Percentiles rank a stretch among this genome's conserved stretches.
phyloP scores from a whole-genome alignment of 2,797 vertebrate genomes.

The Argyrosomus regius region DNA sequence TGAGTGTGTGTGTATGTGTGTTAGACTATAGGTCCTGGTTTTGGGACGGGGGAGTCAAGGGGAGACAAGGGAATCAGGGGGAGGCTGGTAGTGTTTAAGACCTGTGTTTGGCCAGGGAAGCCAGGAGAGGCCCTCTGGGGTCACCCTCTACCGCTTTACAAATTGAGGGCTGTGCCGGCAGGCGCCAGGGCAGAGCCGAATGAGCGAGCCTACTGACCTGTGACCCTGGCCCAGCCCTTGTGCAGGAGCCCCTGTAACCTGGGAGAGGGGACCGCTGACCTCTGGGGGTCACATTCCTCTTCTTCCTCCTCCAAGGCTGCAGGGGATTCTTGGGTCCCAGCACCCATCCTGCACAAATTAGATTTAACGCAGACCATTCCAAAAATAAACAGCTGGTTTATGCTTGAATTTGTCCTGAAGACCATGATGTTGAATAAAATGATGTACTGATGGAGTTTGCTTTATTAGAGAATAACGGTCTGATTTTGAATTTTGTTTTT shows the following conservation, averaged over 20 bases:
- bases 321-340: conserved; percentile 82
- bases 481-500: conserved; percentile 4
- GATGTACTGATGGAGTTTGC: conserved; percentile 14
- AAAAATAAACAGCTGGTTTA: conserved; percentile 84
- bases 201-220: conserved; percentile 86
- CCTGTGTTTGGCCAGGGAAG: conserved; percentile 87
- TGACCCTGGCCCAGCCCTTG: conserved; percentile 85
- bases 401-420: conserved; percentile 65
- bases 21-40: conserved; percentile 67
- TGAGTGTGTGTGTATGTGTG: conserved; percentile 59
- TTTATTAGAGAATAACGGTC: conserved; percentile 22
- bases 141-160: conserved; percentile 86
- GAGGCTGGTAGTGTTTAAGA: conserved; percentile 88
- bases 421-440: conserved; percentile 60
- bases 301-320: conserved; percentile 84
- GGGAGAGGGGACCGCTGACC: conserved; percentile 83
- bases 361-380: conserved; percentile 83
- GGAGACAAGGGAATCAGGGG: conserved; percentile 70
- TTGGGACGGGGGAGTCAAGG: conserved; percentile 65
- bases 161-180: conserved; percentile 88
- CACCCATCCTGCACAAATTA: conserved; percentile 85
- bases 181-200: conserved; percentile 90
- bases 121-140: conserved; percentile 83
- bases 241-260: conserved; percentile 84
- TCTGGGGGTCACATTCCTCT: conserved; percentile 83